Base-by-base conservation (phyloP, 2,797 vertebrate genomes). In the Molothrus ater region DNA sequence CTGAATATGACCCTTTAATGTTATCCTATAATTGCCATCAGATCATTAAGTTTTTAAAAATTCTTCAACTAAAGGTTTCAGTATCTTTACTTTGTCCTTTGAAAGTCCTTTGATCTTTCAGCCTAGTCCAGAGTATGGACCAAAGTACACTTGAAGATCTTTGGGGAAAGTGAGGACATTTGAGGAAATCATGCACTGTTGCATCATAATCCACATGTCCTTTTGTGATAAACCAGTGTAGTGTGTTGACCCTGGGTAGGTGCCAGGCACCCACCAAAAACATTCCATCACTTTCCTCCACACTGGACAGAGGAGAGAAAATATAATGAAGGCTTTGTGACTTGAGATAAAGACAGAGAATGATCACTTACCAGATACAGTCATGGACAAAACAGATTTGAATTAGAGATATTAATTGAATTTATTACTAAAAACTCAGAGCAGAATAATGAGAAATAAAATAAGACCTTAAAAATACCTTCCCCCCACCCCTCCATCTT, bases 331-430 rank as follows among this genome's bases (percentile, higher is more conserved):
- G 11, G 0, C 5, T 13, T 63, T 34, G 47, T 40, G 25, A 25
- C 7, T 12, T 54, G 17, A 51, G 21, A 31, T 15, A 47, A 54
- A 11, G 14, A 54, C 31, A 40, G 34, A 68, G 22, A 59, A 24
- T 0, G 0, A 29, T 76, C n/a, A 47, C 11, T 47, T 9, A 17
- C 17, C 40, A 54, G 19, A 40, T 9, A 61, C 1, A 2, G 7
- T 31, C n/a, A 47, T 8, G 17, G n/a, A 29, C 7, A 47, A 47
- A 47, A 8, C 8, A 75, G 36, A 45, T 9, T 61, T 8, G 4
- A 78, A 47, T 61, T 40, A 40, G 13, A 63, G 25, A 34, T 25
- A 31, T 17, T n/a, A 29, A 29, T 17, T 61, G 9, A 47, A 63
- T 47, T 25, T 31, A 17, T 54, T 76, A 45, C 5, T 53, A 8